Conservation (phyloP, 1,140 invertebrate genomes). For the Ceratoteleas bidentatus region DNA sequence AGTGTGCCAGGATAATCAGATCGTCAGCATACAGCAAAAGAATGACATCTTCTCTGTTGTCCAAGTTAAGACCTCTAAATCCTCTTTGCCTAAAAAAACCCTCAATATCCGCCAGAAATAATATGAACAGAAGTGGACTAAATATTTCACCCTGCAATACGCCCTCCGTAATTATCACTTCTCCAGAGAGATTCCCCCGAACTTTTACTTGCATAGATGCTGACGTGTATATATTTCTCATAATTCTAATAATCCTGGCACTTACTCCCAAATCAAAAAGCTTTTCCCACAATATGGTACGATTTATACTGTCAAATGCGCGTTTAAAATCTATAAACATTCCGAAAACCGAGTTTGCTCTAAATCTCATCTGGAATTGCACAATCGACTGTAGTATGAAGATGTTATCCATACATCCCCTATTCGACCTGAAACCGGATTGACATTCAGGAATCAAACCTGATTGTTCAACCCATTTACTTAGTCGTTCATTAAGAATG, state of each 20-base stretch:
- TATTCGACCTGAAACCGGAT: background rate
- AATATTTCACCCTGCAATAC: conserved; percentile 21
- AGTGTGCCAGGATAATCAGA: conserved; percentile 24
- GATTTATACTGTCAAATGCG: background rate
- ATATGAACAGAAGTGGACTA: conserved; percentile 16
- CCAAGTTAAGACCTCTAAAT: background rate
- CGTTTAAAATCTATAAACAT: background rate
- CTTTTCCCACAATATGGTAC: background rate
- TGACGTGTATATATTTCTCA: background rate
- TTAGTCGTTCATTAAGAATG: background rate
- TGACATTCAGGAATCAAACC: conserved; percentile 2
- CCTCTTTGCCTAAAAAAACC: conserved; percentile 7
- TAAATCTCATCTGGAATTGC: background rate
- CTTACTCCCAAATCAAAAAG: background rate
- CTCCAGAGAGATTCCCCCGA: background rate
- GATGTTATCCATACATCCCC: background rate
- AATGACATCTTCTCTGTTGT: background rate
- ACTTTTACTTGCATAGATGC: background rate
- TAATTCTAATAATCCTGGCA: background rate
- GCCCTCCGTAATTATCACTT: background rate
- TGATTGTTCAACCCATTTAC: background rate
- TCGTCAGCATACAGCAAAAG: conserved; percentile 15
- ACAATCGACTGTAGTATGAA: background rate
- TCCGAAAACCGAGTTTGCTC: background rate
- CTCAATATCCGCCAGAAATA: conserved; percentile 18